Conservation (phyloP, 1,140 invertebrate genomes). For the Gonioctena quinquepunctata region DNA sequence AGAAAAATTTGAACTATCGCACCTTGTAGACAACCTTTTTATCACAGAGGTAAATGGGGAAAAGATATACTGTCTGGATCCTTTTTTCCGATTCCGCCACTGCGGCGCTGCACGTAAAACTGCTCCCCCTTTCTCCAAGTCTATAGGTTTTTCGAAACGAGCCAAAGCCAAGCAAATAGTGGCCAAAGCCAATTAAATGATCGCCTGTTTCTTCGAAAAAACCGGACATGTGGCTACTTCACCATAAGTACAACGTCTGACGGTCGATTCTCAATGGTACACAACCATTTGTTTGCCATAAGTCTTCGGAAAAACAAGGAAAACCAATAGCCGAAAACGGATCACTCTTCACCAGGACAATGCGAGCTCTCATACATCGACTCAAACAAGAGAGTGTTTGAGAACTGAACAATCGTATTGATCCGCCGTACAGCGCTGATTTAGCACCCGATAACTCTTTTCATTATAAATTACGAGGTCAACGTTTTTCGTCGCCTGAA, state of each 20-base stretch:
- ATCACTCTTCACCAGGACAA: constrained; percentile 31
- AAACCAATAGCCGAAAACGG: constrained; percentile 4
- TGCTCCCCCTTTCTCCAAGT: too few relatives aligned
- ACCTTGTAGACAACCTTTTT: too few relatives aligned
- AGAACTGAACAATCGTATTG: constrained; percentile 18
- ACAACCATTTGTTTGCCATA: constrained; percentile 27
- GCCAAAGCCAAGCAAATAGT: too few relatives aligned
- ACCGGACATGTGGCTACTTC: constrained; percentile 20
- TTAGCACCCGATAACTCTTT: too few relatives aligned
- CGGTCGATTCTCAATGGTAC: constrained; percentile 33
- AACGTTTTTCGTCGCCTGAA: too few relatives aligned
- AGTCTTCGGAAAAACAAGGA: constrained; percentile 13
- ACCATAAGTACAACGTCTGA: constrained; percentile 26
- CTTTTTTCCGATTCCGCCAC: too few relatives aligned
- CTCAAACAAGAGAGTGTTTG: constrained; percentile 16
- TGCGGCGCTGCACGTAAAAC: too few relatives aligned
- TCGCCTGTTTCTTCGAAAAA: background rate
- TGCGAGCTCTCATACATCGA: constrained; percentile 27
- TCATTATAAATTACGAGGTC: too few relatives aligned
- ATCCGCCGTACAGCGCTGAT: constrained; percentile 12
- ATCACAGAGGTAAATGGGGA: too few relatives aligned
- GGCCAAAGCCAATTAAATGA: background rate
- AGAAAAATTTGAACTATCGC: too few relatives aligned
- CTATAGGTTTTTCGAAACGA: too few relatives aligned
- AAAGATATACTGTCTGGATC: too few relatives aligned